Evolutionary conservation across 2,888 invertebrate species (phyloP).

Genomic region (Cerastoderma edule): DNA sequence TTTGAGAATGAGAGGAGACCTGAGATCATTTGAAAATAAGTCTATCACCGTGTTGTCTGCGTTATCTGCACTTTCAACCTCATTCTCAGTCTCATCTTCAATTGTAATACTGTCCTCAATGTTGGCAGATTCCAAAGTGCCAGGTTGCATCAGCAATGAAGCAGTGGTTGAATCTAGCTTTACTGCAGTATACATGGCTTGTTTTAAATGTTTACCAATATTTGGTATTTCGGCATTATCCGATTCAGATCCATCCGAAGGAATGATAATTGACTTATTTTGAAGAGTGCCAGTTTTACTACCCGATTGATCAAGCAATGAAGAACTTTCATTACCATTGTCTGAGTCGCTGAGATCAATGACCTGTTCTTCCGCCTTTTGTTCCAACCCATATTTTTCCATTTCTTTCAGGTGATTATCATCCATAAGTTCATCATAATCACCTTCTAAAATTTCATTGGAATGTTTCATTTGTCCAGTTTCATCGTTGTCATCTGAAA

Average conservation of each 20-base stretch:
- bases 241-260: neutral
- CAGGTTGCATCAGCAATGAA: neutral
- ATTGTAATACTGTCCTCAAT: neutral
- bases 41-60: neutral
- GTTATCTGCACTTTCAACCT: neutral
- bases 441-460: conserved; percentile 2
- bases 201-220: conserved; percentile 34
- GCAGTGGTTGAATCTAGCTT: neutral
- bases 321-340: conserved; percentile 2
- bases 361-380: too few relatives aligned
- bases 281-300: neutral
- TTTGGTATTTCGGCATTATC: conserved; percentile 34
- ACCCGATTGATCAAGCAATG: conserved; percentile 1
- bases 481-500: neutral
- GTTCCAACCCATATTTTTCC: neutral
- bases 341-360: neutral
- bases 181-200: neutral
- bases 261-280: conserved; percentile 13
- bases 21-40: neutral
- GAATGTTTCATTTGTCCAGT: conserved; percentile 2
- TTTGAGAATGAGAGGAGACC: neutral
- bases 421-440: neutral
- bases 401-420: neutral
- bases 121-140: neutral
- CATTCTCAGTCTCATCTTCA: conserved; percentile 3